phyloP scores from a whole-genome alignment of 2,888 invertebrate species.

The Epirrita christyi region DNA sequence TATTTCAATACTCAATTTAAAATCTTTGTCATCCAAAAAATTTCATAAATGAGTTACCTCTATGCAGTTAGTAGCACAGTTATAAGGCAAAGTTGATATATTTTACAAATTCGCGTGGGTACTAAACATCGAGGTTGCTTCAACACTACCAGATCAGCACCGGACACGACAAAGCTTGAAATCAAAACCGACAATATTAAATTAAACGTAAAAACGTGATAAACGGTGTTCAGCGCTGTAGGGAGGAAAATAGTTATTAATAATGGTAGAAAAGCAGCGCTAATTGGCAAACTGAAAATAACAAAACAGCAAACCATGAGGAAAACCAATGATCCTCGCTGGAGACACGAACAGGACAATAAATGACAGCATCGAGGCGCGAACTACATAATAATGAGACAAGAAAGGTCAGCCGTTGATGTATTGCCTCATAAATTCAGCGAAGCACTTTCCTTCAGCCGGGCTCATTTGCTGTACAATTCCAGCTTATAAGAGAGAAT shows the following conservation, averaged over 20 bases:
- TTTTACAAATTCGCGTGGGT: not conserved
- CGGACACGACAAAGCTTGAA: not conserved
- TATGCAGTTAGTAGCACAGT: constrained; percentile 6
- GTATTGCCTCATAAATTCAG: constrained; percentile 49
- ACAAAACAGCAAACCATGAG: constrained; percentile 42
- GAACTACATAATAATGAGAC: constrained; percentile 55
- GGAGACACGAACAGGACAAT: constrained; percentile 42
- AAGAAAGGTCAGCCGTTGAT: constrained; percentile 52
- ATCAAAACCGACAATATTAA: constrained; percentile 2
- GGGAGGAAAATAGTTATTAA: constrained; percentile 26
- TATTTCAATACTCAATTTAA: not conserved
- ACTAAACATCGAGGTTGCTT: constrained; percentile 9
- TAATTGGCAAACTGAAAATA: constrained; percentile 44
- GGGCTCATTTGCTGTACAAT: constrained; percentile 4
- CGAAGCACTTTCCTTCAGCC: constrained; percentile 29
- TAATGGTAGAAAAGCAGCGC: constrained; percentile 21
- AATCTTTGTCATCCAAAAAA: not conserved
- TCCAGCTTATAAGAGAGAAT: constrained; percentile 15
- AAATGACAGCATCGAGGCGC: constrained; percentile 46
- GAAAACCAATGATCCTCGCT: constrained; percentile 49
- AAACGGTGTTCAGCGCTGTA: constrained; percentile 6
- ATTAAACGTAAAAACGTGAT: constrained; percentile 3
- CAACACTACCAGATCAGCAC: not conserved
- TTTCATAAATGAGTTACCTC: not conserved
- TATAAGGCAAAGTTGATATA: constrained; percentile 5